phyloP scores from a whole-genome alignment of 2,797 vertebrate species.

The Xenentodon cancila region DNA sequence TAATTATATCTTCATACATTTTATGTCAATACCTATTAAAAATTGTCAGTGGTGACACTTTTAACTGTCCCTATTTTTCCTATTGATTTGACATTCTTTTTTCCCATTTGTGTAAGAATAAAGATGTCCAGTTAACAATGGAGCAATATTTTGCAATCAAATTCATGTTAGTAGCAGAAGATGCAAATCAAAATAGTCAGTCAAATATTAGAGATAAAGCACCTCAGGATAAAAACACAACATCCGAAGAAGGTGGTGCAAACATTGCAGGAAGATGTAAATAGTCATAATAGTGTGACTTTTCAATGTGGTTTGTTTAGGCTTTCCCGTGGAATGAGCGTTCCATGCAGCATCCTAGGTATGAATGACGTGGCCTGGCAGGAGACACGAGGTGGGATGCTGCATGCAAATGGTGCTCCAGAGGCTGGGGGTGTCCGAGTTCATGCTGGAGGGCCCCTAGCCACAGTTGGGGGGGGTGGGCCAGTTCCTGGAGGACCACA shows the following conservation, averaged over 20 bases:
- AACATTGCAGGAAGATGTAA: neutral
- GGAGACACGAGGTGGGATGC: conserved; percentile 84
- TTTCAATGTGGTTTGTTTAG: conserved; percentile 40
- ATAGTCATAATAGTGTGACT: neutral
- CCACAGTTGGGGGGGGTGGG: conserved; percentile 65
- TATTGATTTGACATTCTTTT: too few species aligned
- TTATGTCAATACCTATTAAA: too few species aligned
- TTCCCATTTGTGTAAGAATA: too few species aligned
- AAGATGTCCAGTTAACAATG: too few species aligned
- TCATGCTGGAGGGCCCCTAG: conserved; percentile 70
- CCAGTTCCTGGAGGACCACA: conserved; percentile 72
- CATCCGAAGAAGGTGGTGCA: neutral
- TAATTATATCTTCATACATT: too few species aligned
- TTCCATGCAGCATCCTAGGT: conserved; percentile 85
- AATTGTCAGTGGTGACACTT: too few species aligned
- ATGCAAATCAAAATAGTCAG: too few species aligned
- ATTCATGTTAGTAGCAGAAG: too few species aligned
- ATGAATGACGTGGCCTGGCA: conserved; percentile 88
- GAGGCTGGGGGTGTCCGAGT: conserved; percentile 74
- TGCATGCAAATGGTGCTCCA: conserved; percentile 80
- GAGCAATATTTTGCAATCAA: too few species aligned
- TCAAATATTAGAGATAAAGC: too few species aligned
- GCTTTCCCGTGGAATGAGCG: conserved; percentile 83
- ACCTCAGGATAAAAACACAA: too few species aligned
- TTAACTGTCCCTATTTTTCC: too few species aligned